Percentiles rank a stretch among this genome's conserved stretches.
These are phyloP conservation scores for Tetrax tetrax DNA, from an alignment of 2,113 vertebrate genomes.

Conservation along the genomic window DNA sequence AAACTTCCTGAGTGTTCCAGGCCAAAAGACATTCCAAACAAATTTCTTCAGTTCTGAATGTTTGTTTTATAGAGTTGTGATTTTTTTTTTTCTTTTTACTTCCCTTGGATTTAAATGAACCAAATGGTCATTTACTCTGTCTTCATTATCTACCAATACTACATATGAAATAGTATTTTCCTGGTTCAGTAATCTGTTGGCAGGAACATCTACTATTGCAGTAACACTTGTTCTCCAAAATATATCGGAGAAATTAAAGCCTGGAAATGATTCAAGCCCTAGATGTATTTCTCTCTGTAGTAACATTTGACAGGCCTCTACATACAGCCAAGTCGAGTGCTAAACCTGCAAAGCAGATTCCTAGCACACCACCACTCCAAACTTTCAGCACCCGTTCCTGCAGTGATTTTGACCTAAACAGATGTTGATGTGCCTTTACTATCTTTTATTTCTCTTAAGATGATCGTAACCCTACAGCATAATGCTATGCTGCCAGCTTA, in stretches of 20 bases:
- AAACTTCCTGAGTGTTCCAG: background rate
- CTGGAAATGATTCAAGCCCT: slow-evolving; percentile 32
- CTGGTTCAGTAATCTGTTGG: slow-evolving; percentile 51
- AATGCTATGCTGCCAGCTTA: background rate
- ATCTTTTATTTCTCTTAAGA: slow-evolving; percentile 39
- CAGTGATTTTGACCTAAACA: slow-evolving; percentile 46
- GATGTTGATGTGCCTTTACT: slow-evolving; percentile 31
- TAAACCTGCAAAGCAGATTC: slow-evolving; percentile 40
- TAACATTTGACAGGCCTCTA: slow-evolving; percentile 43
- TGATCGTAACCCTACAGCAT: background rate
- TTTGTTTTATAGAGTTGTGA: background rate
- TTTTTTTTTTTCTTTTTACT: background rate
- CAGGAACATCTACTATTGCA: slow-evolving; percentile 59
- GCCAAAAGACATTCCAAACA: background rate
- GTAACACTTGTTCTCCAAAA: slow-evolving; percentile 53
- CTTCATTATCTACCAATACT: slow-evolving; percentile 45
- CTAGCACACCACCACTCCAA: background rate
- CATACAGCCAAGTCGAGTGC: background rate
- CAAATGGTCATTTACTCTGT: slow-evolving; percentile 8
- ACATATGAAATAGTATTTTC: slow-evolving; percentile 31
- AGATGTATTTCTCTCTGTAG: slow-evolving; percentile 31
- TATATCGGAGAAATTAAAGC: slow-evolving; percentile 57
- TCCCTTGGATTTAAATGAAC: background rate
- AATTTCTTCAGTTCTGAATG: background rate
- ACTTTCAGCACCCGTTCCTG: background rate